Percentiles rank a stretch among this genome's conserved stretches.
Conservation (phyloP, 2,888 invertebrate species). For the Chelonus formosanus region DNA sequence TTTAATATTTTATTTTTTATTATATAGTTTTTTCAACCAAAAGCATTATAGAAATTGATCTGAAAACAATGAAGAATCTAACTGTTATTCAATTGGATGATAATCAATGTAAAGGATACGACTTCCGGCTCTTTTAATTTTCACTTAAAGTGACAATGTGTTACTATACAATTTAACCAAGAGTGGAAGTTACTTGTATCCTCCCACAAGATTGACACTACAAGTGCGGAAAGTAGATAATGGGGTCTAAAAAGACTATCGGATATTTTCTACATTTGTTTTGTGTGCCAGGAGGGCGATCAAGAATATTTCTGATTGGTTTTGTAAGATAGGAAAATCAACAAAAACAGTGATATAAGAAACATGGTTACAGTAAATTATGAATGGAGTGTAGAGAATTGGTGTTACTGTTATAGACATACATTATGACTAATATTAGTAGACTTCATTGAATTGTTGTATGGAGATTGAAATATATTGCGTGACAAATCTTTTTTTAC, state of each 20-base stretch:
- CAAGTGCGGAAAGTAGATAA: slow-evolving; percentile 58
- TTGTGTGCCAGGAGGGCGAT: slow-evolving; percentile 64
- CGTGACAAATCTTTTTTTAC: too few relatives aligned
- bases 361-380: neutral
- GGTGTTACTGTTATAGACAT: too few relatives aligned
- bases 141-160: slow-evolving; percentile 22
- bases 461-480: too few relatives aligned
- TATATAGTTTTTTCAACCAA: too few relatives aligned
- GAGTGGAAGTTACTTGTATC: slow-evolving; percentile 13
- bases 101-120: too few relatives aligned
- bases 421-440: too few relatives aligned
- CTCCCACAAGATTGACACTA: slow-evolving; percentile 46
- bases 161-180: neutral
- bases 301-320: slow-evolving; percentile 53
- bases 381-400: too few relatives aligned
- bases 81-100: too few relatives aligned
- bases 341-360: neutral
- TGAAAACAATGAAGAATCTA: too few relatives aligned
- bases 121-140: slow-evolving; percentile 3
- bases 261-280: slow-evolving; percentile 40
- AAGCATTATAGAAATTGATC: too few relatives aligned
- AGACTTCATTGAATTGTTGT: too few relatives aligned
- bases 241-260: slow-evolving; percentile 56
- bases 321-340: slow-evolving; percentile 22
- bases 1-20: neutral